phyloP scores from a whole-genome alignment of 2,888 invertebrate species.

The Tholera decimalis region DNA sequence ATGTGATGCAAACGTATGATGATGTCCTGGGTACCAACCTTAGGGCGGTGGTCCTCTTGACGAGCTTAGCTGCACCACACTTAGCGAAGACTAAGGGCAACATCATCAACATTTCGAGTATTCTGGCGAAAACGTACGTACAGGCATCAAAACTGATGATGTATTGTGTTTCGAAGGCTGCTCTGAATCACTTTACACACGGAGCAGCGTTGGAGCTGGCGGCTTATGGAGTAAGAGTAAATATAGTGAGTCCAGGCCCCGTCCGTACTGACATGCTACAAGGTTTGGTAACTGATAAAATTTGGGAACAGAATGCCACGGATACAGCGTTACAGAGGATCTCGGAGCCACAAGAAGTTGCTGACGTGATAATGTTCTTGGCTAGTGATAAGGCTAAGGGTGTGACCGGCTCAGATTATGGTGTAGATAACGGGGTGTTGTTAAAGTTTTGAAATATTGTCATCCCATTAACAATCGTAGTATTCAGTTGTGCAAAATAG shows the following conservation, averaged over 20 bases:
- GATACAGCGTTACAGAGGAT: conserved; percentile 40
- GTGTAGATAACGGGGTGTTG: conserved; percentile 62
- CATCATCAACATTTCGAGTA: conserved; percentile 61
- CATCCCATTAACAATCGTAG: background rate
- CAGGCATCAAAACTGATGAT: conserved; percentile 29
- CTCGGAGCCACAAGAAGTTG: conserved; percentile 76
- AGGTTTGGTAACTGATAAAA: background rate
- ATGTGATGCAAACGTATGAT: conserved; percentile 66
- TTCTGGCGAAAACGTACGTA: conserved; percentile 21
- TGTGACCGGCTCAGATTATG: conserved; percentile 65
- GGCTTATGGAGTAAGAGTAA: conserved; percentile 92
- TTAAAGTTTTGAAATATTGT: conserved; percentile 13
- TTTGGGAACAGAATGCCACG: background rate
- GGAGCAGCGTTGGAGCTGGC: conserved; percentile 93
- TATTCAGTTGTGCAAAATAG: background rate
- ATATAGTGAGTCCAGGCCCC: conserved; percentile 94
- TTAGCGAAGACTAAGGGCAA: conserved; percentile 65
- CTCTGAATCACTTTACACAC: conserved; percentile 94
- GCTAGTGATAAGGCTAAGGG: conserved; percentile 70
- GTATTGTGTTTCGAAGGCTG: conserved; percentile 94
- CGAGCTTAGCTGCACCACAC: conserved; percentile 63
- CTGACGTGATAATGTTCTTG: conserved; percentile 68
- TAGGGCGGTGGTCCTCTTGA: conserved; percentile 62
- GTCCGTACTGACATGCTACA: conserved; percentile 81
- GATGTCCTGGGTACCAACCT: conserved; percentile 64